A percentile compares a stretch with the other conserved stretches of the same genome.
These are phyloP conservation scores for Boleophthalmus pectinirostris DNA, from an alignment of 2,113 vertebrate species.

Conservation along the genomic window DNA sequence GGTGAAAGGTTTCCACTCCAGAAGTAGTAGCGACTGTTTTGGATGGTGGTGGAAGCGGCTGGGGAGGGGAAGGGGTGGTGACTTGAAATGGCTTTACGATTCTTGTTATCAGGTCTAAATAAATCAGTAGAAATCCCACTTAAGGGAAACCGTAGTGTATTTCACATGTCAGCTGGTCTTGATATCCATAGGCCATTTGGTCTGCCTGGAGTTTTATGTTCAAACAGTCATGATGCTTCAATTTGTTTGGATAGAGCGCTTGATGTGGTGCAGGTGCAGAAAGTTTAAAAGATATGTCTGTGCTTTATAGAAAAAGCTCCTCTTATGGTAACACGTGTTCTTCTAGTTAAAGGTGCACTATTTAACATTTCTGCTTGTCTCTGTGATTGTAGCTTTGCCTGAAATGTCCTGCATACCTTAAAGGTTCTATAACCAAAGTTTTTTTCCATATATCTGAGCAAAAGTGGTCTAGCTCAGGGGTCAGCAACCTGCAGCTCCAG, in stretches of 20 bases:
- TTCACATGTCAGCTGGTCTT: slow-evolving; percentile 55
- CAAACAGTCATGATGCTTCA: slow-evolving; percentile 52
- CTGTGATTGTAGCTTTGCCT: not conserved
- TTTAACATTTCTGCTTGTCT: no score
- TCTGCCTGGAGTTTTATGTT: slow-evolving; percentile 40
- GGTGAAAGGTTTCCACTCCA: slow-evolving; percentile 62
- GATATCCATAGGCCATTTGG: slow-evolving; percentile 41
- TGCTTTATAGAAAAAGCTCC: slow-evolving; percentile 7
- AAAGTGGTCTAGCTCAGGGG: no score
- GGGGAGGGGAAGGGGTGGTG: slow-evolving; percentile 3
- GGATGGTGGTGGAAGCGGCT: slow-evolving; percentile 47
- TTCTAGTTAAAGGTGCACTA: no score
- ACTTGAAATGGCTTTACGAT: slow-evolving; percentile 60
- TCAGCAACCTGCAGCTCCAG: no score
- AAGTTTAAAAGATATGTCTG: slow-evolving; percentile 38
- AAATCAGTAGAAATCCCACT: slow-evolving; percentile 66
- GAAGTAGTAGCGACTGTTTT: slow-evolving; percentile 52
- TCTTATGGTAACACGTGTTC: not conserved
- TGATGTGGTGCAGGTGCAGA: slow-evolving; percentile 59
- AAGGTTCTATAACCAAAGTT: no score
- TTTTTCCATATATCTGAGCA: no score
- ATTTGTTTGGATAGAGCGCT: slow-evolving; percentile 54
- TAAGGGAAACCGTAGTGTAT: slow-evolving; percentile 39
- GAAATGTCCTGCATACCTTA: not conserved
- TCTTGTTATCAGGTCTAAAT: slow-evolving; percentile 75